Evolutionary conservation across 2,113 vertebrate genomes (phyloP), one percentile per base, ranked within the genome.

Genomic region (Ondatra zibethicus): DNA sequence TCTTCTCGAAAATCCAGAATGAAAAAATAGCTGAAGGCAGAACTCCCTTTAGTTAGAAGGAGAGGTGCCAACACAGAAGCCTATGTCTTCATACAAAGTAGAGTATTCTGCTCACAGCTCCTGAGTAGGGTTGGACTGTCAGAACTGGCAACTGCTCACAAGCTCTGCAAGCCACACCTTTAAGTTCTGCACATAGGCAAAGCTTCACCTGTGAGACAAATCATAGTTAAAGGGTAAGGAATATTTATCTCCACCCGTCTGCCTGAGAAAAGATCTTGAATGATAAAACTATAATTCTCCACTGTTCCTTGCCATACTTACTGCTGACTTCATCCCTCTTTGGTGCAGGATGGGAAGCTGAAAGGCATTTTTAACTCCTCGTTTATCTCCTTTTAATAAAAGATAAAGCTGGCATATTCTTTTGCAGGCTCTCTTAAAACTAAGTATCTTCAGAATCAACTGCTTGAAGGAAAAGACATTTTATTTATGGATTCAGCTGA

Each of bases 361-460:
- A 96, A 94, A 95, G 88, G 82, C 88, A 78, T 95, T 93, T 92
- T 96, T 70, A 96, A 93, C 94, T 96, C 58, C 39, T 97, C 88
- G 65, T 96, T 96, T 95, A 95, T 96, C 93, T 96, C 82, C 93
- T 92, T 88, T 96, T 89, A 97, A 97, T 97, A 97, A 97, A 97
- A 97, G 96, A 97, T 93, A 93, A 96, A 92, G 95, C 96, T 89
- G 92, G 77, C 47, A 92, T 81, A 92, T 93, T 96, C 73, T 88
- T 93, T 91, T 91, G 39, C 85, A 95, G 92, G 65, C 91, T 95
- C 92, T 96, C 90, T 94, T 92, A 95, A 95, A 93, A 68, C n/a
- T 61, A 81, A 63, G 66, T 97, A 92, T 90, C 90, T 96, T 92
- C 89, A 75, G 93, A 94, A 47, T 95, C 80, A 95, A 75, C 52